These are phyloP conservation scores for Planiliza haematocheilus DNA, from an alignment of 2,113 vertebrate species.

Conservation along the genomic window DNA sequence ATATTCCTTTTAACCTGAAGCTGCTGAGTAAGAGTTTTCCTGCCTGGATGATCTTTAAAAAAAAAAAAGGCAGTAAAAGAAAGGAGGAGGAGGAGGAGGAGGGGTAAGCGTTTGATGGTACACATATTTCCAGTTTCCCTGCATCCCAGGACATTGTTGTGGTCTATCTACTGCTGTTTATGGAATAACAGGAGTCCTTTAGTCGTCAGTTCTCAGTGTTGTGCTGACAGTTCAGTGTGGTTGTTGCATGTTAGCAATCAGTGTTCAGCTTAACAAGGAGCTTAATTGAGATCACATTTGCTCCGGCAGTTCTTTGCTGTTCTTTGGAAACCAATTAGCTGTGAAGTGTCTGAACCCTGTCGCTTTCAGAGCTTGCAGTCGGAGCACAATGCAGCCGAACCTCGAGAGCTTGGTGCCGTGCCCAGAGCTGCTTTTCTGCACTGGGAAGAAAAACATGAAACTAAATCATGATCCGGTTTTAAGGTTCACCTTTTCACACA, in stretches of 20 bases:
- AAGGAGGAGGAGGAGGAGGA: too few species aligned
- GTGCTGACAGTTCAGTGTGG: constrained; percentile 62
- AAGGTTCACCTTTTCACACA: constrained; percentile 24
- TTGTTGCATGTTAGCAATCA: constrained; percentile 52
- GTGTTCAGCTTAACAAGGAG: constrained; percentile 35
- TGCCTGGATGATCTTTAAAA: constrained; percentile 14
- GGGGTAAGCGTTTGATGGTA: constrained; percentile 24
- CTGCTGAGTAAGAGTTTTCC: constrained; percentile 43
- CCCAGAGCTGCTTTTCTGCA: constrained; percentile 20
- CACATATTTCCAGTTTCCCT: constrained; percentile 56
- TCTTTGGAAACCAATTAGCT: constrained; percentile 43
- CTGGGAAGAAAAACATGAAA: constrained; percentile 9
- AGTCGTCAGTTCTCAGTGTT: constrained; percentile 36
- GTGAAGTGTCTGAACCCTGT: constrained; percentile 24
- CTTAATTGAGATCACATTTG: constrained; percentile 65
- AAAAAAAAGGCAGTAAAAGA: too few species aligned
- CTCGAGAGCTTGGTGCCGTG: constrained; percentile 10
- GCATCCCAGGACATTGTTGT: constrained; percentile 54
- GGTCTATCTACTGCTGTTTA: constrained; percentile 64
- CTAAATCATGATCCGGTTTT: constrained; percentile 3
- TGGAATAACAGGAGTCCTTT: constrained; percentile 62
- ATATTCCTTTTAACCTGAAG: constrained; percentile 24
- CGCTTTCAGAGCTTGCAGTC: constrained; percentile 13
- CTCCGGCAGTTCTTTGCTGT: constrained; percentile 10
- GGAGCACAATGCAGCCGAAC: constrained; percentile 27